Base-by-base conservation (phyloP, 2,113 vertebrate species). In the Jacana jacana region DNA sequence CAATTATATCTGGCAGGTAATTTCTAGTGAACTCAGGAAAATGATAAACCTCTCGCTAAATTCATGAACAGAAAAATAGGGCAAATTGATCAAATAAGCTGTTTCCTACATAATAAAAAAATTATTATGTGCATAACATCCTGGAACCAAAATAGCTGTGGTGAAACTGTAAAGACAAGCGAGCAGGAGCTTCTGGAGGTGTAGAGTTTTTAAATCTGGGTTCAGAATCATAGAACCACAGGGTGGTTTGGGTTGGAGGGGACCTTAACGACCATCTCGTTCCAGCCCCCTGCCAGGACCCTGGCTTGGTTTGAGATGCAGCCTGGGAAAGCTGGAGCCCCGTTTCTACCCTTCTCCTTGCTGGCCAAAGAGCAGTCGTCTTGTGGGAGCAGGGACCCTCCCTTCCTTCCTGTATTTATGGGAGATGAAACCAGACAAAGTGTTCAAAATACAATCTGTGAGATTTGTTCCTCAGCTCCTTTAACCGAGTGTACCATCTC, bases 1-100 rank as follows among this genome's bases (percentile, higher is more conserved):
- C 88, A 92, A 61, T 97, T 96, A 95, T 49, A 71, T 75, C 90
- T 97, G 90, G 88, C 93, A 95, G 90, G 90, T 96, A 94, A 93
- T 97, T 96, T 90, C 95, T 93, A 75, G 70, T 86, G 88, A 95
- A 48, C 30, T 71, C 75, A 42, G 86, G 92, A 66, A 96, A 86
- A 92, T 83, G 35, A 78, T 92, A 86, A 96, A 92, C 39, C 61
- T 91, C 87, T 88, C 58, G 33, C 85, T 87, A 66, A 90, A 95
- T 92, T 90, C 90, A 81, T 51, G 33, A 78, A 18, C 42, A 76
- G 85, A 81, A 93, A 96, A 93, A 90, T 68, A 84, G 92, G 90
- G 92, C 55, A 84, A 93, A 96, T 95, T 78, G 85, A 94, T 96
- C 92, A 96, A 96, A 96, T 93, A 79, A 93, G 90, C 90, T 88